Evolutionary conservation across 2,888 invertebrate species (phyloP).

Genomic region (Sthenelais limicola): DNA sequence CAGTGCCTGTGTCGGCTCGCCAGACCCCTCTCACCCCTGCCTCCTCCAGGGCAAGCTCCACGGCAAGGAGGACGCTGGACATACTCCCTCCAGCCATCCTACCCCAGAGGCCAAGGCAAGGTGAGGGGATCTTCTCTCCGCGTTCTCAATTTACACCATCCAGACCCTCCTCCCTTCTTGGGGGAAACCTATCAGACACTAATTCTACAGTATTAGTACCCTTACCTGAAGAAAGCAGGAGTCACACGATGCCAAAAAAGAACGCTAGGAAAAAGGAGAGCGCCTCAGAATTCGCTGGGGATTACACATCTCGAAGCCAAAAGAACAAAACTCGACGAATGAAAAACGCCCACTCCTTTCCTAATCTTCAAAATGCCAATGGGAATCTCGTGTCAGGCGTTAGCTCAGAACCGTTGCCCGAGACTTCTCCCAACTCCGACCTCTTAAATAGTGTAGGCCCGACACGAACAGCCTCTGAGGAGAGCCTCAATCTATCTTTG

Average conservation of each 20-base stretch:
- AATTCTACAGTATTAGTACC: slow-evolving; percentile 26
- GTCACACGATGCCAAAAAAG: background rate
- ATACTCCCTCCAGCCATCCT: slow-evolving; percentile 8
- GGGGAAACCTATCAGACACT: slow-evolving; percentile 6
- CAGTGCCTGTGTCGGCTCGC: background rate
- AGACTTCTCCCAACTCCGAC: background rate
- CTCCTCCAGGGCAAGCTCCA: slow-evolving; percentile 24
- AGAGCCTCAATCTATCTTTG: too few relatives aligned
- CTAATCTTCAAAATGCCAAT: background rate
- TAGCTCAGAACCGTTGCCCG: background rate
- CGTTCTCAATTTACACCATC: background rate
- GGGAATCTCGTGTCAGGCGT: background rate
- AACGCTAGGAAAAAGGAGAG: slow-evolving; percentile 13
- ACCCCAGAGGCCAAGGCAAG: background rate
- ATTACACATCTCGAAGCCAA: background rate
- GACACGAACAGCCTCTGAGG: too few relatives aligned
- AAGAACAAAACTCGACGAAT: background rate
- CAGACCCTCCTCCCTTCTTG: background rate
- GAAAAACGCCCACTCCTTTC: background rate
- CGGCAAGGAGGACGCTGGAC: slow-evolving; percentile 14
- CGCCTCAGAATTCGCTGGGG: slow-evolving; percentile 13
- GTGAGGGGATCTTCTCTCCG: background rate
- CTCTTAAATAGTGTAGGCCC: too few relatives aligned
- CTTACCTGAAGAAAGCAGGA: slow-evolving; percentile 8
- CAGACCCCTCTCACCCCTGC: slow-evolving; percentile 9